Conservation (phyloP, 2,113 vertebrate species). For the Hylia prasina region DNA sequence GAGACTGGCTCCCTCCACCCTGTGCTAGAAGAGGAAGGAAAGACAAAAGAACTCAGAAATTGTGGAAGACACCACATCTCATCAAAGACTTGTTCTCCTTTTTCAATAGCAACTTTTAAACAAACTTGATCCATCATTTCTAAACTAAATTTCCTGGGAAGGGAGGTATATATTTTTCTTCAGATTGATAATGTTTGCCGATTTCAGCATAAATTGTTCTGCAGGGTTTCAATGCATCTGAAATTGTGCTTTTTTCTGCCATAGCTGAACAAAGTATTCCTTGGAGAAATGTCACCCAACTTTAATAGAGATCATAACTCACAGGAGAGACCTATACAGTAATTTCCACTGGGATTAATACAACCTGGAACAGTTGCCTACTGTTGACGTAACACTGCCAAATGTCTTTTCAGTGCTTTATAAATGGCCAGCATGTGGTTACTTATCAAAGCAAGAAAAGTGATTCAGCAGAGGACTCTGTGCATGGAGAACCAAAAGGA, state of each 20-base stretch:
- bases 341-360: slow-evolving; percentile 48
- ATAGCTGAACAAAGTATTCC: slow-evolving; percentile 3
- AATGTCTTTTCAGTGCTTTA: not conserved
- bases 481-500: not conserved
- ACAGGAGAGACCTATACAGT: not conserved
- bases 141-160: not conserved
- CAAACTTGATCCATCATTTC: not conserved
- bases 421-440: not conserved
- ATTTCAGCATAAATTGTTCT: not conserved
- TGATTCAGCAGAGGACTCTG: not conserved
- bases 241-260: not conserved
- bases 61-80: not conserved
- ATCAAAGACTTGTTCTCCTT: not conserved
- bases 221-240: not conserved
- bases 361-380: not conserved
- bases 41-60: not conserved
- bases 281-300: slow-evolving; percentile 36
- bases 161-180: not conserved
- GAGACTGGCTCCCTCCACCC: not conserved
- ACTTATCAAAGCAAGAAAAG: not conserved
- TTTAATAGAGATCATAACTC: slow-evolving; percentile 19
- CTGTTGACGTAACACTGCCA: not conserved
- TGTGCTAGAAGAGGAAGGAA: not conserved
- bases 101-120: not conserved
- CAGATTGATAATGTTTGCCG: not conserved